phyloP scores from a whole-genome alignment of 2,888 invertebrate species.

The Germaria angustata region DNA sequence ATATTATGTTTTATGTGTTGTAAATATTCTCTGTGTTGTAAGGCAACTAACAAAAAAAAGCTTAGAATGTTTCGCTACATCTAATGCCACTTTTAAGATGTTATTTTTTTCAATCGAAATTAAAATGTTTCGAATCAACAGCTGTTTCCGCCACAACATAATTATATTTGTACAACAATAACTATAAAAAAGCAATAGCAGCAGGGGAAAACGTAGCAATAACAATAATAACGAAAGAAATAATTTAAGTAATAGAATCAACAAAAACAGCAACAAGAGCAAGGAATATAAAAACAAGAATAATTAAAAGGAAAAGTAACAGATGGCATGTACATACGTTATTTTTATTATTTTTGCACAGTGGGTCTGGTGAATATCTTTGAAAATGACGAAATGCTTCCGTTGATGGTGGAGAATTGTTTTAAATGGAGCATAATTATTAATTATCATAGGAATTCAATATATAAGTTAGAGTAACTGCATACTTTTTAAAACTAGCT shows the following conservation, averaged over 20 bases:
- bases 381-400: too few species aligned
- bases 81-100: too few species aligned
- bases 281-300: conserved; percentile 23
- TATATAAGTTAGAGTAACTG: too few species aligned
- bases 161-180: conserved; percentile 29
- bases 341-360: neutral
- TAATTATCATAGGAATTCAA: too few species aligned
- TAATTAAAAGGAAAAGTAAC: conserved; percentile 62
- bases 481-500: too few species aligned
- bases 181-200: conserved; percentile 7
- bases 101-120: conserved; percentile 5
- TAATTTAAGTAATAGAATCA: neutral
- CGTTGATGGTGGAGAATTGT: too few species aligned
- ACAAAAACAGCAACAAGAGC: conserved; percentile 1
- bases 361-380: neutral
- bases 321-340: conserved; percentile 39
- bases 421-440: too few species aligned
- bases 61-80: neutral
- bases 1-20: too few species aligned
- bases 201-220: conserved; percentile 4
- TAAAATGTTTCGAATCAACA: conserved; percentile 47
- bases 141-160: conserved; percentile 48
- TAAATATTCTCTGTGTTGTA: too few species aligned
- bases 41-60: too few species aligned
- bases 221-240: conserved; percentile 7